These are phyloP conservation scores for Neostethus bicornis DNA, from an alignment of 2,797 vertebrate genomes.

Conservation along the genomic window DNA sequence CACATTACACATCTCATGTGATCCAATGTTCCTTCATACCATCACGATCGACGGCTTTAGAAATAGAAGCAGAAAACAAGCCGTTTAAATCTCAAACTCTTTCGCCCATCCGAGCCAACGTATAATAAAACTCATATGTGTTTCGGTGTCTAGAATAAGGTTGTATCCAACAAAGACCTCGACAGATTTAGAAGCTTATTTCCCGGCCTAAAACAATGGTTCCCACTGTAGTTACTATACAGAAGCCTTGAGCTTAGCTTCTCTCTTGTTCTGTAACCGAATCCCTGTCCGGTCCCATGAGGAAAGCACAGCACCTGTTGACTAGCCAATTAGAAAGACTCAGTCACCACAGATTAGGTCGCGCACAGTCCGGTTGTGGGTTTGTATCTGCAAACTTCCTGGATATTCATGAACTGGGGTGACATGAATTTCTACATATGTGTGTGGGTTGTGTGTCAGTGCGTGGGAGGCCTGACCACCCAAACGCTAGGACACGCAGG, in stretches of 20 bases:
- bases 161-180: not conserved
- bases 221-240: conserved; percentile 61
- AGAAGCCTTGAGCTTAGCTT: conserved; percentile 60
- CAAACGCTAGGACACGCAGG: conserved; percentile 67
- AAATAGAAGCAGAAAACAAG: not conserved
- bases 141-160: too few species aligned
- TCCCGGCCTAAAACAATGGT: conserved; percentile 48
- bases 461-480: conserved; percentile 71
- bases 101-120: not conserved
- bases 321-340: conserved; percentile 75
- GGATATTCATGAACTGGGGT: conserved; percentile 45
- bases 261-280: conserved; percentile 52
- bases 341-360: conserved; percentile 68
- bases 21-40: not conserved
- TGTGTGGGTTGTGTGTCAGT: conserved; percentile 31
- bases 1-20: not conserved
- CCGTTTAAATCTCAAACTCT: not conserved
- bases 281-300: conserved; percentile 40
- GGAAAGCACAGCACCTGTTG: conserved; percentile 72
- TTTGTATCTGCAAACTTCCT: conserved; percentile 44
- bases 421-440: conserved; percentile 42
- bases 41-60: not conserved
- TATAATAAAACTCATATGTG: not conserved
- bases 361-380: conserved; percentile 37
- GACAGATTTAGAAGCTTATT: conserved; percentile 30